Percentiles rank a stretch among this genome's conserved stretches.
These are phyloP conservation scores for Melinaea marsaeus DNA, from an alignment of 2,888 invertebrate species.

Conservation along the genomic window DNA sequence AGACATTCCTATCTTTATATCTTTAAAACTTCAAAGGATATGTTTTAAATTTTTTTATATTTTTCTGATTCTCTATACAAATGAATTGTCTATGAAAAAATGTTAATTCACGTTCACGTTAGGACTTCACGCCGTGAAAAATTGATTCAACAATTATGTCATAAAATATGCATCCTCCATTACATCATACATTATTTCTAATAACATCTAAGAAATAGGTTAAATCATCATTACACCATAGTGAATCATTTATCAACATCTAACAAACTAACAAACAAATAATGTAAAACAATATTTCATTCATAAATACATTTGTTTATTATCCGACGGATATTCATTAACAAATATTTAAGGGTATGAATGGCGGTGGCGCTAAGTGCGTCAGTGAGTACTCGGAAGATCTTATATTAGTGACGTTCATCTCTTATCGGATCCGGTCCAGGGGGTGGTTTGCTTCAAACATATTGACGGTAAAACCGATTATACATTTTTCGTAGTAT, in stretches of 20 bases:
- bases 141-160: too few relatives aligned
- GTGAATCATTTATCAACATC: slow-evolving; percentile 2
- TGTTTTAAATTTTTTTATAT: too few relatives aligned
- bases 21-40: too few relatives aligned
- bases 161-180: too few relatives aligned
- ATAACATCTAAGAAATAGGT: too few relatives aligned
- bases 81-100: too few relatives aligned
- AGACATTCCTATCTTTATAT: too few relatives aligned
- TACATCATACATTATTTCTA: too few relatives aligned
- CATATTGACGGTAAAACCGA: background rate
- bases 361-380: slow-evolving; percentile 25
- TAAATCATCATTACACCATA: background rate
- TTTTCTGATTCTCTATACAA: too few relatives aligned
- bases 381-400: slow-evolving; percentile 19
- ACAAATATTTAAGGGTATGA: background rate
- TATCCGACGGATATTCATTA: slow-evolving; percentile 1
- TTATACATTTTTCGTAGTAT: background rate
- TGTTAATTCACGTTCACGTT: too few relatives aligned
- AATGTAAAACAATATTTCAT: background rate
- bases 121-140: too few relatives aligned
- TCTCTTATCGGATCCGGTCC: slow-evolving; percentile 26
- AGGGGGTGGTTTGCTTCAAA: background rate
- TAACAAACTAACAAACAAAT: background rate
- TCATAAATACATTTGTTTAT: background rate
- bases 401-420: slow-evolving; percentile 17